Base-by-base conservation (phyloP, 1,140 invertebrate species). In the Melanaphis sacchari region DNA sequence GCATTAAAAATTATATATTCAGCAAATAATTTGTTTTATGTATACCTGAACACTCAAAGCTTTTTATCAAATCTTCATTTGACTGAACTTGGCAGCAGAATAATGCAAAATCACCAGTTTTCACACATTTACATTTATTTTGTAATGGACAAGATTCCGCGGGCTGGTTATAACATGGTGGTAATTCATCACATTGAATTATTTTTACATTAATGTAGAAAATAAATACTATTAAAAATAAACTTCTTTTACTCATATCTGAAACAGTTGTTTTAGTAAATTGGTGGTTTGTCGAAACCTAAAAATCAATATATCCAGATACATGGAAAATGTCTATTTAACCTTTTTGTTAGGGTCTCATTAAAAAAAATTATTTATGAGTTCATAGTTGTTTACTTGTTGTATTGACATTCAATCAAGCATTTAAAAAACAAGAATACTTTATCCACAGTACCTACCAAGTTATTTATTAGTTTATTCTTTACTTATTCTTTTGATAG, bases 11-110 rank as follows among this genome's bases (percentile, higher is more conserved):
- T 40, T 6, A 5, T 76, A 6, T 46, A 82, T 24, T 11, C 8
- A 82, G 43, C 40, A 46, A 46, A n/a, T 76, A 92, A 76, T 76
- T 36, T 36, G 9, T 81, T 82, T n/a, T 40, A n/a, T n/a, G n/a
- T n/a, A 26, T 93, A 93, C 91, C 81, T 84, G 91, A 93, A 85
- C 91, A 93, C 26, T 52, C 76, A 40, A 93, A 84, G 36, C 85
- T 84, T 54, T 84, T 82, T 31, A 93, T 40, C 15, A 93, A 41
- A 85, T 93, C 91, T 84, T 93, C 81, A 93, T 93, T 40, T 31
- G 91, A 93, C 31, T 49, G 81, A 36, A 84, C 11, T 11, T 82
- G 76, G 15, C 91, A 93, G 49, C 91, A 93, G 54, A 93, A 82
- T 82, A 92, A 52, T 52, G 91, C 52, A 1, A 49, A 93, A 52